Evolutionary conservation across 2,113 vertebrate genomes (phyloP), one percentile per base, ranked within the genome.

Genomic region (Cyanoramphus novaezelandiae): DNA sequence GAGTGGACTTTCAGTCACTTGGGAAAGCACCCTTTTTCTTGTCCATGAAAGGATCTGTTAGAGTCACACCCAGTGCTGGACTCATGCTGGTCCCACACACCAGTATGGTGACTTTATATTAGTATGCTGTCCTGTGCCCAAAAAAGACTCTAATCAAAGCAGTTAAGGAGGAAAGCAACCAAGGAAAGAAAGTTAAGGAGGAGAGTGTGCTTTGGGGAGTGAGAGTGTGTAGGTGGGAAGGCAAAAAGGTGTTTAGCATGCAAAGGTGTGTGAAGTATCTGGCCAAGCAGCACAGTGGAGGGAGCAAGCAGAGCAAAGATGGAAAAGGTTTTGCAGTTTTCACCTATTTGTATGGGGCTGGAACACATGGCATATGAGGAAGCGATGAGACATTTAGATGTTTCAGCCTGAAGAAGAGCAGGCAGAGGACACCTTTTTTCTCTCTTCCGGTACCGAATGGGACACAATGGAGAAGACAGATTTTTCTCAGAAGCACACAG

Each of bases 21-120:
- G 41, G 46, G 41, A 70, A 9, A 52, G 9, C 33, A 53, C 4
- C 28, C 28, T 71, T 6, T 10, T 46, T 70, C 23, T 17, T 85
- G 43, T 24, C 11, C 1, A 2, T n/a, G 57, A n/a, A 44, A 64
- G 25, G 7, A n/a, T 13, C 15, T 64, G 8, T 20, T 72, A 59
- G 11, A 12, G 16, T 72, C 53, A 81, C 11, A 63, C 2, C 12
- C 35, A 35, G 17, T 3, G 2, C 41, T 35, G 41, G 24, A 28
- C 10, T 80, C 13, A 35, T 0, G 1, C 39, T 70, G 11, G 13
- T 64, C 25, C 14, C 63, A 65, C 11, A 41, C 1, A 0, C 20
- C 29, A 33, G 11, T 9, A 28, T 24, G 25, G 29, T 52, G n/a
- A 5, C 15, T 41, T 9, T 41, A 24, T 7, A 31, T 6, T 10